Evolutionary conservation across 2,888 invertebrate genomes (phyloP).

Genomic region (Cantharis rufa): DNA sequence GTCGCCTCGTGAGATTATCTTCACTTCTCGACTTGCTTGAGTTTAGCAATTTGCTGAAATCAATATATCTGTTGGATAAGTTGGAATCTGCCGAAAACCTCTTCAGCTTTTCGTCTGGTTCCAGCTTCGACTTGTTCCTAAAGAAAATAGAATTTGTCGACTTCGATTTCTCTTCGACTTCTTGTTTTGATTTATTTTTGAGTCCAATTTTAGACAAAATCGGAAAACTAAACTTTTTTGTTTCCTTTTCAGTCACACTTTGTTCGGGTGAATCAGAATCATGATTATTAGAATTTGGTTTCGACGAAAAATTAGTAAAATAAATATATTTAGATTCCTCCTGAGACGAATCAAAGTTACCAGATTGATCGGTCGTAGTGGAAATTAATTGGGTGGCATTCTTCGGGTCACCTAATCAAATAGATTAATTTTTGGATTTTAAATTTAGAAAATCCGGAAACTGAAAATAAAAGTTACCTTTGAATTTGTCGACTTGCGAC

Average conservation of each 20-base stretch:
- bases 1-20: slow-evolving; percentile 18
- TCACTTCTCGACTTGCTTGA: neutral
- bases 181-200: slow-evolving; percentile 2
- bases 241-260: neutral
- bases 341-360: neutral
- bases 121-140: neutral
- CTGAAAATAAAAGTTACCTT: slow-evolving; percentile 62
- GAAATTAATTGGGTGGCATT: neutral
- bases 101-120: neutral
- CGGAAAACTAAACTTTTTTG: neutral
- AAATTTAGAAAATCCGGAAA: neutral
- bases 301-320: neutral
- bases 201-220: neutral
- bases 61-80: neutral
- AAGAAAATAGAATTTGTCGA: neutral
- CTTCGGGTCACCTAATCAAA: neutral
- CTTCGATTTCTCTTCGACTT: neutral
- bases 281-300: neutral
- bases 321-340: neutral
- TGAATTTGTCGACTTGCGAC: slow-evolving; percentile 79
- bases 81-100: neutral
- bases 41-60: slow-evolving; percentile 6
- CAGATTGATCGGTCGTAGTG: neutral
- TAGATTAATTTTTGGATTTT: neutral
- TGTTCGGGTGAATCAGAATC: neutral